Evolutionary conservation across 2,888 invertebrate species (phyloP).

Genomic region (Lycocerus yunnanus): DNA sequence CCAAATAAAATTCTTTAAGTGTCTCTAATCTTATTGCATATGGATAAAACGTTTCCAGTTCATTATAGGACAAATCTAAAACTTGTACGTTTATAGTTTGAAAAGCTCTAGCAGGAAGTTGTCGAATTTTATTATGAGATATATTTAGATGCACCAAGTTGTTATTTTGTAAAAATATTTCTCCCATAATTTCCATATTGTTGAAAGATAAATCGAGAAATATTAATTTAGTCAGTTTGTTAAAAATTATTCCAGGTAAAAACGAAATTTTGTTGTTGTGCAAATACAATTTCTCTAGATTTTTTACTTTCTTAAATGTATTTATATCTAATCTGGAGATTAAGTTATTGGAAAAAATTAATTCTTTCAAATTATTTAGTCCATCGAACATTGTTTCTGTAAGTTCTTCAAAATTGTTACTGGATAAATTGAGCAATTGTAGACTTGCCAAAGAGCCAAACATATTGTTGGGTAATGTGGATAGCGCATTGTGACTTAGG

Average conservation of each 20-base stretch:
- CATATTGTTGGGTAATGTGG: slow-evolving; percentile 29
- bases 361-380: slow-evolving; percentile 28
- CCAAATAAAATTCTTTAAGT: slow-evolving; percentile 10
- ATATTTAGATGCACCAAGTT: slow-evolving; percentile 28
- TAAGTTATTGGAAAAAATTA: slow-evolving; percentile 34
- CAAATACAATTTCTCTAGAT: slow-evolving; percentile 30
- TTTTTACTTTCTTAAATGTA: slow-evolving; percentile 27
- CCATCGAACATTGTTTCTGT: slow-evolving; percentile 31
- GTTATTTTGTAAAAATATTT: slow-evolving; percentile 25
- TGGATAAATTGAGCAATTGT: slow-evolving; percentile 29
- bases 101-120: slow-evolving; percentile 30
- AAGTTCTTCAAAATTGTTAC: slow-evolving; percentile 32
- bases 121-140: slow-evolving; percentile 27
- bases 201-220: slow-evolving; percentile 35
- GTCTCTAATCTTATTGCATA: slow-evolving; percentile 6
- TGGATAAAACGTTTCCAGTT: slow-evolving; percentile 9
- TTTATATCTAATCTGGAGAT: slow-evolving; percentile 32
- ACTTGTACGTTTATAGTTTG: slow-evolving; percentile 22
- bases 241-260: slow-evolving; percentile 34
- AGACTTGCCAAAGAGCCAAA: slow-evolving; percentile 28
- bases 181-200: slow-evolving; percentile 25
- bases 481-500: slow-evolving; percentile 32
- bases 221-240: slow-evolving; percentile 28
- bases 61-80: slow-evolving; percentile 25
- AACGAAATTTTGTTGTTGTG: slow-evolving; percentile 32